Evolutionary conservation across 1,140 invertebrate genomes (phyloP).

Genomic region (Penaeus japonicus): DNA sequence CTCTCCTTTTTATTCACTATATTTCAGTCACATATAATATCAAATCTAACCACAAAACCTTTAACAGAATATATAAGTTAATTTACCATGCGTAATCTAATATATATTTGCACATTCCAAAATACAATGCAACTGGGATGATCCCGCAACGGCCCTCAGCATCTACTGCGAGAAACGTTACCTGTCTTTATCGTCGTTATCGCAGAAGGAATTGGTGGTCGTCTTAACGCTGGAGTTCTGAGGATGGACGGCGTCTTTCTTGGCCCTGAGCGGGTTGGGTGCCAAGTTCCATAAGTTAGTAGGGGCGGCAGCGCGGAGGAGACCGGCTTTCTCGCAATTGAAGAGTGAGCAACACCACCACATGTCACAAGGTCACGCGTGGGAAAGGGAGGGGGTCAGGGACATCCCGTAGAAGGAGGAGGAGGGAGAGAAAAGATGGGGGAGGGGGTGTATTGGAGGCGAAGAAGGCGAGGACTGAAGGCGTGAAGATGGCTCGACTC

Average conservation of each 20-base stretch:
- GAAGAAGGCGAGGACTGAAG: neutral
- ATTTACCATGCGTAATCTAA: no score
- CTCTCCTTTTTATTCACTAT: no score
- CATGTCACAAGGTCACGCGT: slow-evolving; percentile 29
- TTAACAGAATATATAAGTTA: no score
- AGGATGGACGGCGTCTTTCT: slow-evolving; percentile 44
- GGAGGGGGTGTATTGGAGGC: neutral
- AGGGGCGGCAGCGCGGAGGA: slow-evolving; percentile 23
- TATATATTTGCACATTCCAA: no score
- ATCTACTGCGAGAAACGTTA: neutral
- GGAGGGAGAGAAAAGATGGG: neutral
- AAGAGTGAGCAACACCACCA: slow-evolving; percentile 52
- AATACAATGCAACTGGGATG: no score
- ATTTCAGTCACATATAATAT: no score
- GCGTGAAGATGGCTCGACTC: neutral
- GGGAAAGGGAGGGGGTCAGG: neutral
- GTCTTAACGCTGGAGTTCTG: neutral
- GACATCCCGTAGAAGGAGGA: no score
- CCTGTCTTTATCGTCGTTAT: slow-evolving; percentile 14
- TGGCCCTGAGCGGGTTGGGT: slow-evolving; percentile 28
- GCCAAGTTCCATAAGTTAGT: slow-evolving; percentile 39
- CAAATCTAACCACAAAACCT: no score
- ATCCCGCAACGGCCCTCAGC: no score
- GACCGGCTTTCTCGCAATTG: slow-evolving; percentile 44
- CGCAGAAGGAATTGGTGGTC: slow-evolving; percentile 31